Conservation (phyloP, 2,113 vertebrate genomes). For the Pollimyrus isidori region DNA sequence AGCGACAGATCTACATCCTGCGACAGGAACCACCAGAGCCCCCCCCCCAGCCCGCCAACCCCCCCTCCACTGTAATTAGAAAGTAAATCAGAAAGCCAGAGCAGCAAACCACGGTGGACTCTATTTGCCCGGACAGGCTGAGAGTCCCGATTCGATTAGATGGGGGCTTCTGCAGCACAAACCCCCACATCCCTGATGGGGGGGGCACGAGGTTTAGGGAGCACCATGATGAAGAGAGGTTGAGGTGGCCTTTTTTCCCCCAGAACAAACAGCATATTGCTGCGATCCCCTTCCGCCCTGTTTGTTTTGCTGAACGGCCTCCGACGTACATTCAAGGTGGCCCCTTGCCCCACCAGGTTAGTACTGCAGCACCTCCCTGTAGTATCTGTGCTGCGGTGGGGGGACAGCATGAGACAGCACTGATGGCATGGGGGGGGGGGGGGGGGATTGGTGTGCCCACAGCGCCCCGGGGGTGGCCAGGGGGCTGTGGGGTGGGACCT, state of each 20-base stretch:
- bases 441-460: too few species aligned
- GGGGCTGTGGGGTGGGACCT: too few species aligned
- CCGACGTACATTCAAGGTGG: too few species aligned
- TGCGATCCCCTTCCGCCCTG: background rate
- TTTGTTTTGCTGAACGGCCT: background rate
- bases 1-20: constrained; percentile 24
- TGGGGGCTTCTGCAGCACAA: background rate
- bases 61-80: constrained; percentile 25
- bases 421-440: background rate
- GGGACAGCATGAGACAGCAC: background rate
- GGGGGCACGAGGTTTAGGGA: background rate
- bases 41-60: background rate
- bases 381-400: background rate
- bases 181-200: background rate
- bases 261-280: background rate
- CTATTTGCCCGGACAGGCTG: background rate
- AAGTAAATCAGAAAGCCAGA: constrained; percentile 35
- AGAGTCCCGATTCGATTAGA: background rate
- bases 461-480: too few species aligned
- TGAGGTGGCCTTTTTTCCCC: background rate
- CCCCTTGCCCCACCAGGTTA: background rate
- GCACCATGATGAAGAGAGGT: background rate
- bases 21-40: background rate
- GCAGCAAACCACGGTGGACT: constrained; percentile 24
- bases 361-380: background rate